Evolutionary conservation across 2,797 vertebrate species (phyloP), one percentile per base, ranked within the genome.

Genomic region (Yasuhikotakia modesta): DNA sequence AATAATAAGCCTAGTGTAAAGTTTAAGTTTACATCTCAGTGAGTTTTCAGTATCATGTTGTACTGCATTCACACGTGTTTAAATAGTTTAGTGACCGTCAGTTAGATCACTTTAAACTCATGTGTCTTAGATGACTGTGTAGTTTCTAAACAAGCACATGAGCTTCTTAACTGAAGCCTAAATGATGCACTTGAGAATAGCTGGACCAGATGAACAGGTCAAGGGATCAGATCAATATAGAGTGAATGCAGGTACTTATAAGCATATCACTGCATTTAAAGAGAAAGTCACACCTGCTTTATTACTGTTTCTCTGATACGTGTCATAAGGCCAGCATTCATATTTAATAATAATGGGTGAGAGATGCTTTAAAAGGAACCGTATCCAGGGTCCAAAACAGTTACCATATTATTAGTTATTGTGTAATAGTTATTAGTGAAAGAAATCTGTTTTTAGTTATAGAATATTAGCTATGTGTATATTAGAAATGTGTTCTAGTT

Each of bases 191-290:
- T 76, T 32, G 21, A 76, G 73, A 76, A 46, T 46, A 67, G 52
- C 35, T 67, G 52, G 39, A 24, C 6, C 39, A 67, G 50, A 55
- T 66, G 63, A 67, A 58, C 2, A 7, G 52, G 64, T 30, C 73
- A 67, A 67, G 22, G 67, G 73, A 67, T 60, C 75, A 77, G 45
- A 77, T 77, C 75, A 39, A 77, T 77, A 76, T 35, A 32, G 53
- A 67, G 73, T 11, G 12, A 58, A 67, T 76, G 64, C 39, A 76
- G 52, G 22, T 21, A 57, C 64, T 69, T 43, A 68, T n/a, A 61
- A 69, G 45, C 27, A 24, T 39, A 61, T 48, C 19, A 17, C 22
- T 6, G 61, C 17, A 45, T 71, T 61, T 39, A 21, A 76, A 76
- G 66, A 24, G 27, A 77, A 69, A 35, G 71, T 73, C 64, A 58